Conservation (phyloP, 2,888 invertebrate genomes). For the Scaptomyza reducta region DNA sequence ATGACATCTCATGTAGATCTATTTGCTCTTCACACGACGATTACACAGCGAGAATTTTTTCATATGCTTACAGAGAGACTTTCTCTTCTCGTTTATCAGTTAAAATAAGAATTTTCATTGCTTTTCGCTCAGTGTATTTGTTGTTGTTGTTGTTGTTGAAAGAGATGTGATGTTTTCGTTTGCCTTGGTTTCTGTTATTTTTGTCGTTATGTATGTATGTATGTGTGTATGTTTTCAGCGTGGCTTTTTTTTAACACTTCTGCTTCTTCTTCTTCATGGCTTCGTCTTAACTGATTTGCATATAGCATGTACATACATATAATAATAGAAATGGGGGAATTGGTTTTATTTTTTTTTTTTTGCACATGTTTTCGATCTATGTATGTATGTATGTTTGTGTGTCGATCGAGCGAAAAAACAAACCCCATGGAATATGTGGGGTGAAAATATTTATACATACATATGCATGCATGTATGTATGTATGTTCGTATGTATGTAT, state of each 20-base stretch:
- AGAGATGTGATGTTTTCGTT: constrained; percentile 31
- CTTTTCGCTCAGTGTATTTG: constrained; percentile 36
- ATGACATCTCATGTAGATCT: constrained; percentile 38
- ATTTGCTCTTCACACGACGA: constrained; percentile 69
- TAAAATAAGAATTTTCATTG: too few species aligned
- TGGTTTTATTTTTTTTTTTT: neutral
- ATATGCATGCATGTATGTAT: neutral
- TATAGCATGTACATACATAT: constrained; percentile 1
- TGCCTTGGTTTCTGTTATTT: constrained; percentile 37
- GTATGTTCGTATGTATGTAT: neutral
- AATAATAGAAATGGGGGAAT: constrained; percentile 17
- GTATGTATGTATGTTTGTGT: neutral
- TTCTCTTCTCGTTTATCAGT: too few species aligned
- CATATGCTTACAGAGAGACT: too few species aligned
- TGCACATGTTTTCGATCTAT: neutral
- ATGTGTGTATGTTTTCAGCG: too few species aligned
- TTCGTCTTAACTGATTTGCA: constrained; percentile 33
- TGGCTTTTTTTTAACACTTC: neutral
- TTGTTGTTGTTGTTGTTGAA: constrained; percentile 11
- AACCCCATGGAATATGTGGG: constrained; percentile 1
- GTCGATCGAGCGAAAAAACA: neutral
- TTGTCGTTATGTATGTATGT: constrained; percentile 2
- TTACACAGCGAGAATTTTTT: constrained; percentile 53
- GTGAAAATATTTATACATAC: constrained; percentile 29
- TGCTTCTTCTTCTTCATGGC: constrained; percentile 32